Percentiles rank a stretch among this genome's conserved stretches.
Conservation (phyloP, 2,797 vertebrate species). For the Artibeus jamaicensis region DNA sequence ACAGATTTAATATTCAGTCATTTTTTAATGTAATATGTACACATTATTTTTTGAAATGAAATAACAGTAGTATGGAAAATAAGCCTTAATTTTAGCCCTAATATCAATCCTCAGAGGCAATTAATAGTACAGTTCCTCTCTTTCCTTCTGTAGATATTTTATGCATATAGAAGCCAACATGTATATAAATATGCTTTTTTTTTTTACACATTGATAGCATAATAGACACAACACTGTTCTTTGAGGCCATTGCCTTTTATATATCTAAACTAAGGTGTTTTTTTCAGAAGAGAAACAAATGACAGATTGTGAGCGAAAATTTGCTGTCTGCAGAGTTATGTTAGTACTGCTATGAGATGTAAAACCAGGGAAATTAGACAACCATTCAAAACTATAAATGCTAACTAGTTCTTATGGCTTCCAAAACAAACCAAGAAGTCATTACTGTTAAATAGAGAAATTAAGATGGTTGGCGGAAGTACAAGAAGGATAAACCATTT, state of each 20-base stretch:
- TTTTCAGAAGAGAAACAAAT: background rate
- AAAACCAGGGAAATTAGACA: constrained; percentile 12
- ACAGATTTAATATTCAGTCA: background rate
- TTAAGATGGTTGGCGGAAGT: background rate
- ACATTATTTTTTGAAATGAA: background rate
- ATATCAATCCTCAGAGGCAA: background rate
- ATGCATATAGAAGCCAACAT: background rate
- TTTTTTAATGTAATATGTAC: background rate
- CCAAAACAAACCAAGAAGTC: background rate
- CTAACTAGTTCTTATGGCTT: background rate
- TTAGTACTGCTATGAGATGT: constrained; percentile 28
- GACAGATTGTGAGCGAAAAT: constrained; percentile 11
- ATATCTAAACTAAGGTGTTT: background rate
- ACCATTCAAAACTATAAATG: background rate
- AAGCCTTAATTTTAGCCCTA: background rate
- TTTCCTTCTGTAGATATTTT: constrained; percentile 19
- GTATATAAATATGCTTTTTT: background rate
- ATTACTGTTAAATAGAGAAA: background rate
- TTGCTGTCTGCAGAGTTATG: background rate
- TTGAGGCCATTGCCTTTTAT: constrained; percentile 6
- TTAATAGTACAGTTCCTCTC: background rate
- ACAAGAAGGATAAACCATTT: background rate
- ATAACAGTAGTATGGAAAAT: background rate
- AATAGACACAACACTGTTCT: background rate
- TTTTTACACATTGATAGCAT: background rate